Evolutionary conservation across 2,888 invertebrate species (phyloP).

Genomic region (Thalpophila matura): DNA sequence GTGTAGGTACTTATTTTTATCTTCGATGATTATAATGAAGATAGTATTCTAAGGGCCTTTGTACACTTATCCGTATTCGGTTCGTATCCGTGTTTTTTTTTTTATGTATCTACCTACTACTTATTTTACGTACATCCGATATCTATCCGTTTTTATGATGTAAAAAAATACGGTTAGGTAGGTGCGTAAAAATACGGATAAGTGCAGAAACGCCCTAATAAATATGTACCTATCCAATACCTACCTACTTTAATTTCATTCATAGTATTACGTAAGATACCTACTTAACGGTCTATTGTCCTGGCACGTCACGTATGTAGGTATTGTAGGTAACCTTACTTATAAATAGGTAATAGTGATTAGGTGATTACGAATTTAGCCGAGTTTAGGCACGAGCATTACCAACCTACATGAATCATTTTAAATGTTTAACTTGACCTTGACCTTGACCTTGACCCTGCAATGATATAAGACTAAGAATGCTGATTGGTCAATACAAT

Average conservation of each 20-base stretch:
- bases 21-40: too few species aligned
- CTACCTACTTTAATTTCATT: conserved; percentile 46
- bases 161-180: too few species aligned
- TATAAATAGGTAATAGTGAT: conserved; percentile 6
- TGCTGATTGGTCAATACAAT: conserved; percentile 40
- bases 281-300: conserved; percentile 56
- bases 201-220: too few species aligned
- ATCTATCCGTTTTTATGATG: too few species aligned
- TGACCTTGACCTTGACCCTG: conserved; percentile 72
- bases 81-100: too few species aligned
- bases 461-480: conserved; percentile 46
- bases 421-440: conserved; percentile 60
- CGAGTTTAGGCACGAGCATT: conserved; percentile 1
- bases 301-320: conserved; percentile 50
- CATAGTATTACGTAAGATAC: conserved; percentile 50
- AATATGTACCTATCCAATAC: conserved; percentile 4
- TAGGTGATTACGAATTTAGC: conserved; percentile 31
- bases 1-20: too few species aligned
- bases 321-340: conserved; percentile 36
- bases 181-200: too few species aligned
- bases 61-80: too few species aligned
- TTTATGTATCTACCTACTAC: too few species aligned
- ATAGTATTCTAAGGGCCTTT: too few species aligned
- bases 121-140: too few species aligned
- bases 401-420: conserved; percentile 24